Conservation (phyloP, 2,888 invertebrate species). For the Acanthacorydalis orientalis region DNA sequence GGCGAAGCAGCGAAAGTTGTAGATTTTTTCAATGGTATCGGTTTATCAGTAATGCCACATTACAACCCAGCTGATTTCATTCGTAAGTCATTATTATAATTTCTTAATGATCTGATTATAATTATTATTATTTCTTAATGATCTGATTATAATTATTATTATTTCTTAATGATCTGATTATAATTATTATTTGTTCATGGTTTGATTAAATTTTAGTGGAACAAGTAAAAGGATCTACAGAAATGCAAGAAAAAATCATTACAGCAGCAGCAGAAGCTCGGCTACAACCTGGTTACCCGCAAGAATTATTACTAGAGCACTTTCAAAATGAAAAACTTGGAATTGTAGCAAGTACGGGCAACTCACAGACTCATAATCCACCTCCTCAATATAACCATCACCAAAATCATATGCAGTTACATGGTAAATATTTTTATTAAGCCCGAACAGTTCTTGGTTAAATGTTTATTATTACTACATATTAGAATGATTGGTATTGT, state of each 20-base stretch:
- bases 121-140: not conserved
- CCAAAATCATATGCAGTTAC: conserved; percentile 3
- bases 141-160: too few relatives aligned
- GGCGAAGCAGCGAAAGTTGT: conserved; percentile 55
- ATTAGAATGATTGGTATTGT: not conserved
- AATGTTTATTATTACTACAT: not conserved
- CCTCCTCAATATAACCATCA: not conserved
- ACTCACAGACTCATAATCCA: conserved; percentile 1
- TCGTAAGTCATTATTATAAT: conserved; percentile 32
- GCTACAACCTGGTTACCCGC: conserved; percentile 37
- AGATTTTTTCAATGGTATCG: conserved; percentile 52
- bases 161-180: too few relatives aligned
- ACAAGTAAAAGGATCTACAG: conserved; percentile 52
- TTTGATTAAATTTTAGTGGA: conserved; percentile 37
- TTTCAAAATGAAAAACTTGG: conserved; percentile 1
- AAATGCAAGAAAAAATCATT: conserved; percentile 48
- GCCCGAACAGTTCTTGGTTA: not conserved
- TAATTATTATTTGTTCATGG: too few relatives aligned
- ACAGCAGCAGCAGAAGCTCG: conserved; percentile 44
- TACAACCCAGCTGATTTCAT: conserved; percentile 78
- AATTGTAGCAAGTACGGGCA: not conserved
- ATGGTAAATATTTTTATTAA: conserved; percentile 1
- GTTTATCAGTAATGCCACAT: conserved; percentile 52
- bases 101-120: not conserved
- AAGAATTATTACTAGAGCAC: conserved; percentile 27